These are phyloP conservation scores for Semotilus atromaculatus DNA, from an alignment of 2,797 vertebrate species.

Conservation along the genomic window DNA sequence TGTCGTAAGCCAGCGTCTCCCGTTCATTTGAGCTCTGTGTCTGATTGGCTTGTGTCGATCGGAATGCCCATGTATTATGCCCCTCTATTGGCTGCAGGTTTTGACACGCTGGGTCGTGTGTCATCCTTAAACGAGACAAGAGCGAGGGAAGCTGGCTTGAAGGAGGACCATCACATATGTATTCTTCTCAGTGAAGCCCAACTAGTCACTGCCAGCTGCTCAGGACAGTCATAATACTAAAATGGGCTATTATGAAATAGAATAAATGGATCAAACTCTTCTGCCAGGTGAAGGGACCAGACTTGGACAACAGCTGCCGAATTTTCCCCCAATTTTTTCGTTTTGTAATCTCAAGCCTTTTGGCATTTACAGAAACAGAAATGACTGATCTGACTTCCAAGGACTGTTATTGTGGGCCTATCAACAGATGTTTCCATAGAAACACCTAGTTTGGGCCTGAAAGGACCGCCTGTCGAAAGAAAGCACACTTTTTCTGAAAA, in stretches of 20 bases:
- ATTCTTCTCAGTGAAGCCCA: conserved; percentile 88
- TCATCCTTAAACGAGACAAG: conserved; percentile 86
- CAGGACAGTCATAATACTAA: conserved; percentile 63
- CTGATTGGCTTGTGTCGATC: conserved; percentile 93
- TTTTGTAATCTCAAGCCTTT: conserved; percentile 37
- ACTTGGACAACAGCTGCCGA: conserved; percentile 6
- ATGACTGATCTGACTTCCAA: conserved; percentile 65
- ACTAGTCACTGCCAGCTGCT: conserved; percentile 69
- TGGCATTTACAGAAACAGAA: conserved; percentile 59
- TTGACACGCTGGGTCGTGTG: conserved; percentile 84
- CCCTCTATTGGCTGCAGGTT: conserved; percentile 82
- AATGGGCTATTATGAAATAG: conserved; percentile 9
- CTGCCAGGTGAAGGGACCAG: not conserved
- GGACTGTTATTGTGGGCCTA: conserved; percentile 71
- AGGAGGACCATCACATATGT: conserved; percentile 86
- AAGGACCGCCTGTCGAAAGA: conserved; percentile 74
- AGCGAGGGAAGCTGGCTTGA: conserved; percentile 87
- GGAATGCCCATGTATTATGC: conserved; percentile 92
- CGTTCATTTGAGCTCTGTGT: conserved; percentile 81
- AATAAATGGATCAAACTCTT: conserved; percentile 18
- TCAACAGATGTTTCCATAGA: conserved; percentile 69
- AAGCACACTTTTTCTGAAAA: conserved; percentile 69
- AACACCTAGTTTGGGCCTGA: conserved; percentile 51
- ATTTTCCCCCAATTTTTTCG: not conserved
- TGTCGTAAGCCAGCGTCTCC: conserved; percentile 87